These are phyloP conservation scores for Zaprionus ornatus DNA, from an alignment of 1,140 invertebrate species.

Conservation along the genomic window DNA sequence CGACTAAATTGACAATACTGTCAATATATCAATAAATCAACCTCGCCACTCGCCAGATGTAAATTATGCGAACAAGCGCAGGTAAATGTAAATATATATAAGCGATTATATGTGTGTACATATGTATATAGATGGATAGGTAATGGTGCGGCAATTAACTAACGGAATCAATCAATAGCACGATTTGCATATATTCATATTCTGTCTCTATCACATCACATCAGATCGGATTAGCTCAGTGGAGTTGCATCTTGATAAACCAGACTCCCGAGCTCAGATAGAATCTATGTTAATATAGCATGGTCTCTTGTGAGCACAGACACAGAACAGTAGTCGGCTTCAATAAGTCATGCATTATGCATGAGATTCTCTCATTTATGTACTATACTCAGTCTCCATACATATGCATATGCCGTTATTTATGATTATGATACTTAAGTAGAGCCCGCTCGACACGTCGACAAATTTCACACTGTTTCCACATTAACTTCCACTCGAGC, in stretches of 20 bases:
- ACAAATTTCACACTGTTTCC: constrained; percentile 42
- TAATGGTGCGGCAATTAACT: constrained; percentile 12
- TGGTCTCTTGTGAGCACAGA: not conserved
- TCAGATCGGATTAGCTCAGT: not conserved
- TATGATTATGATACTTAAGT: constrained; percentile 40
- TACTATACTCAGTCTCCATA: constrained; percentile 22
- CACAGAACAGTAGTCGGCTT: not conserved
- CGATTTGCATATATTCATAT: constrained; percentile 30
- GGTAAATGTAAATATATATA: not conserved
- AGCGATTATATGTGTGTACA: too few relatives aligned
- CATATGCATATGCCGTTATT: constrained; percentile 42
- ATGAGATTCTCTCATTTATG: not conserved
- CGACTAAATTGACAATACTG: not conserved
- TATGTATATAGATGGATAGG: constrained; percentile 4
- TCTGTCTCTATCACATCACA: constrained; percentile 19
- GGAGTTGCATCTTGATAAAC: constrained; percentile 2
- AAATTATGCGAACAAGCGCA: not conserved
- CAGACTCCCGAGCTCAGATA: not conserved
- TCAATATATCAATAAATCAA: constrained; percentile 2
- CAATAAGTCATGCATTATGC: not conserved
- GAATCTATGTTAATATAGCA: not conserved
- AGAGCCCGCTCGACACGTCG: constrained; percentile 14
- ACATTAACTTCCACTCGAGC: not conserved
- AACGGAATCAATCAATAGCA: constrained; percentile 31
- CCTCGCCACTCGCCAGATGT: not conserved